These are phyloP conservation scores for Adineta ricciae DNA, from an alignment of 2,888 invertebrate genomes.

Conservation along the genomic window DNA sequence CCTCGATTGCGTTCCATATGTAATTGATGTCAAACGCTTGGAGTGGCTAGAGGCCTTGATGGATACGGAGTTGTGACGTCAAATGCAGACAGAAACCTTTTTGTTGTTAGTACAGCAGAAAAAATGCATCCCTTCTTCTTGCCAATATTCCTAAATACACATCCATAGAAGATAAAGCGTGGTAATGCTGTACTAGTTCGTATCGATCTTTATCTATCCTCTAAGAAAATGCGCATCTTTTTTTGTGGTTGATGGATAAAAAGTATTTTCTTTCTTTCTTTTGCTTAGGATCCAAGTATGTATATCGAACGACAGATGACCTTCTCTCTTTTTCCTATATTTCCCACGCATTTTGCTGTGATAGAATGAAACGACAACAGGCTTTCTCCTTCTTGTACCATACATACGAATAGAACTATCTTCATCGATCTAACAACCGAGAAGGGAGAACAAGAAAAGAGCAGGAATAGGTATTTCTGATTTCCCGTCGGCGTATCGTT, in stretches of 20 bases:
- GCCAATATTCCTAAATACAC: neutral
- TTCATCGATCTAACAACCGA: neutral
- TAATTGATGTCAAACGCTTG: neutral
- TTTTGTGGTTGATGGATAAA: neutral
- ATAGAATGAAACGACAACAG: neutral
- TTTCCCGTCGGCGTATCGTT: neutral
- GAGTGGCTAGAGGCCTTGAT: neutral
- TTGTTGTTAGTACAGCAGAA: neutral
- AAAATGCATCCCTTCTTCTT: neutral
- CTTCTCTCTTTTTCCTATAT: neutral
- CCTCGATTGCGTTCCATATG: neutral
- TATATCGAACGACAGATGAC: neutral
- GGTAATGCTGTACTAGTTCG: neutral
- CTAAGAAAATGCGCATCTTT: neutral
- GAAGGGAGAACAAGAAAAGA: neutral
- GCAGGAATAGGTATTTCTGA: neutral
- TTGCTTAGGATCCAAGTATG: neutral
- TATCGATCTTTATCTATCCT: neutral
- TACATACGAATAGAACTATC: neutral
- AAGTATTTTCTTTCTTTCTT: neutral
- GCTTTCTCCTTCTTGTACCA: neutral
- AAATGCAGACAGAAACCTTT: neutral
- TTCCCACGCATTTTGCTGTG: neutral
- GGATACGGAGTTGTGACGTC: neutral
- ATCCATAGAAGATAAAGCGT: neutral